Conservation (phyloP, 2,797 vertebrate species). For the Atherinosoma microstoma region DNA sequence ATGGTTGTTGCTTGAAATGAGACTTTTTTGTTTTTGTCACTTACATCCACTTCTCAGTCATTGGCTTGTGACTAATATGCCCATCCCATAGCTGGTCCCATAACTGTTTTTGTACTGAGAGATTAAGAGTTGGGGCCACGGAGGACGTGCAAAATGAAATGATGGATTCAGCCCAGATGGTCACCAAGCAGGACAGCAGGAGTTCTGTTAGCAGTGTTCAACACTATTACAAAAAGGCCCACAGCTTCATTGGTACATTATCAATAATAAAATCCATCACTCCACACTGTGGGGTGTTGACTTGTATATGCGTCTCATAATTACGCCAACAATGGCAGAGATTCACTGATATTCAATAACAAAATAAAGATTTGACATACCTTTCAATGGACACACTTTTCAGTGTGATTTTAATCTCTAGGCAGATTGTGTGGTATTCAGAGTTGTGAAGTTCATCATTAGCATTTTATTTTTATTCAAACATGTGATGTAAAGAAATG, state of each 20-base stretch:
- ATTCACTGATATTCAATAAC: constrained; percentile 16
- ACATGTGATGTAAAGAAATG: neutral
- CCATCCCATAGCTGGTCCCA: constrained; percentile 14
- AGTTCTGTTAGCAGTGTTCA: constrained; percentile 63
- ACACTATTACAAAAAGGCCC: constrained; percentile 34
- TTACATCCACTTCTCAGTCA: neutral
- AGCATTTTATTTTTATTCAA: neutral
- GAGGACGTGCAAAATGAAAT: constrained; percentile 51
- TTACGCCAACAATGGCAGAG: constrained; percentile 23
- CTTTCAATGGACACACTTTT: constrained; percentile 10
- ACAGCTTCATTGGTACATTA: constrained; percentile 28
- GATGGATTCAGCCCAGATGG: constrained; percentile 76
- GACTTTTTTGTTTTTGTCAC: neutral
- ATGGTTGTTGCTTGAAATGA: neutral
- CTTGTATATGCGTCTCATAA: constrained; percentile 14
- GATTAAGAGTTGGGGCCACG: constrained; percentile 43
- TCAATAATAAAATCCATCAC: constrained; percentile 24
- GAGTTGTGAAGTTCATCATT: constrained; percentile 4
- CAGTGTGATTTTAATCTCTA: constrained; percentile 16
- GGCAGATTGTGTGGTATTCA: constrained; percentile 15
- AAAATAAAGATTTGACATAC: neutral
- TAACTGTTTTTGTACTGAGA: constrained; percentile 52
- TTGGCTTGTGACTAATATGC: neutral
- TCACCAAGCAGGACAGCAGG: constrained; percentile 53
- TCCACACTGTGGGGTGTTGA: constrained; percentile 16